phyloP scores from a whole-genome alignment of 2,113 vertebrate species.

The Rhagologus leucostigma region DNA sequence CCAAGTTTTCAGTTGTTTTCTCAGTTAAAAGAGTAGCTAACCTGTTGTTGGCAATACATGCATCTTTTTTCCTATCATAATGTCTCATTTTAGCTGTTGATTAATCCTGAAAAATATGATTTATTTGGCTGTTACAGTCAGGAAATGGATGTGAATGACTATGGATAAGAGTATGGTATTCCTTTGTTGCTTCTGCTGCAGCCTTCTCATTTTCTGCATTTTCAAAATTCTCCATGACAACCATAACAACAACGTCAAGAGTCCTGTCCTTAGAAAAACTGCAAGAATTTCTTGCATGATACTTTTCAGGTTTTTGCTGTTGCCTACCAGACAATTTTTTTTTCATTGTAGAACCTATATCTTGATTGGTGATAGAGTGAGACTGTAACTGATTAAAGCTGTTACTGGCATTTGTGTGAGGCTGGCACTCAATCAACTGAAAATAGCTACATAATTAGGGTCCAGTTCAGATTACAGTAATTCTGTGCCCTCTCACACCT shows the following conservation, averaged over 20 bases:
- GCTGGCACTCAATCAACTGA: neutral
- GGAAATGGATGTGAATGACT: neutral
- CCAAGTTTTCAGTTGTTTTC: neutral
- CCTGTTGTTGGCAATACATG: neutral
- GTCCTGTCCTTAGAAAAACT: neutral
- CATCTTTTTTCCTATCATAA: neutral
- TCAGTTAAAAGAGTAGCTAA: neutral
- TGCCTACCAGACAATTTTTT: neutral
- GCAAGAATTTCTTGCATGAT: neutral
- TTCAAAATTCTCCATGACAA: neutral
- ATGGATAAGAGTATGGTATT: neutral
- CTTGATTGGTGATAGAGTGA: neutral
- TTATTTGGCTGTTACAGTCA: neutral
- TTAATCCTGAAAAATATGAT: neutral
- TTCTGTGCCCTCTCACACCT: rapidly evolving
- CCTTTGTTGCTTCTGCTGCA: neutral
- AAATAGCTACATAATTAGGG: neutral
- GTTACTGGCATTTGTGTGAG: neutral
- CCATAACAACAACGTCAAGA: neutral
- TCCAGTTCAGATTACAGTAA: neutral
- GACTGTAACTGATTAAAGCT: neutral
- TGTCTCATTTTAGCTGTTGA: neutral
- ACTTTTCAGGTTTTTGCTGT: neutral
- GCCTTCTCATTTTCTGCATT: neutral
- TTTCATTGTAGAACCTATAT: neutral